Conservation (phyloP, 2,113 vertebrate genomes). For the Corydoras sp. region DNA sequence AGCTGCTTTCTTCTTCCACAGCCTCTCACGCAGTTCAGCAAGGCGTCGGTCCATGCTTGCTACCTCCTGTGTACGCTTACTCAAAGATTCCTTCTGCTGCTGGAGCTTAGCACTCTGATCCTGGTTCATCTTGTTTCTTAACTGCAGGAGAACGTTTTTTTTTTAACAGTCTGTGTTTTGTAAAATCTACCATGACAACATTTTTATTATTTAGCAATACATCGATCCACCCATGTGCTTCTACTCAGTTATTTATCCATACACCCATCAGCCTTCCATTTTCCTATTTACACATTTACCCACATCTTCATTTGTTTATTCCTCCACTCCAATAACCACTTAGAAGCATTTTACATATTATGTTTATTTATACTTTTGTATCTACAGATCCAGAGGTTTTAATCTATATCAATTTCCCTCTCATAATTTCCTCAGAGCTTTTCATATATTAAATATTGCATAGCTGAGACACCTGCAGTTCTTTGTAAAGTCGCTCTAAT, state of each 20-base stretch:
- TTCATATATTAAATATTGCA: neutral
- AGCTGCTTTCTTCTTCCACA: constrained; percentile 92
- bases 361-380: neutral
- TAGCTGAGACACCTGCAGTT: constrained; percentile 78
- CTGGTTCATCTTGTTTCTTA: constrained; percentile 88
- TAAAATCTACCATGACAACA: no score
- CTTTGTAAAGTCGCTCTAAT: constrained; percentile 57
- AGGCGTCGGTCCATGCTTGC: constrained; percentile 84
- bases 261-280: neutral
- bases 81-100: constrained; percentile 85
- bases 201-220: neutral
- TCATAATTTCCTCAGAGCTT: neutral
- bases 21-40: constrained; percentile 79
- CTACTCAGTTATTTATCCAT: neutral
- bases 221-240: neutral
- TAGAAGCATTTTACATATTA: no score
- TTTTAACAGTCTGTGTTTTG: no score
- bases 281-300: neutral
- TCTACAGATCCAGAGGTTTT: neutral
- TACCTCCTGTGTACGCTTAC: constrained; percentile 83
- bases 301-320: neutral
- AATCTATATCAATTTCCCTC: neutral
- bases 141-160: constrained; percentile 53
- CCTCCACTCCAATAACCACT: neutral
- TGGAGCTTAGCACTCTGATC: constrained; percentile 85